Percentiles rank a stretch among this genome's conserved stretches.
phyloP scores from a whole-genome alignment of 2,888 invertebrate species.

The Dorcus hopei region DNA sequence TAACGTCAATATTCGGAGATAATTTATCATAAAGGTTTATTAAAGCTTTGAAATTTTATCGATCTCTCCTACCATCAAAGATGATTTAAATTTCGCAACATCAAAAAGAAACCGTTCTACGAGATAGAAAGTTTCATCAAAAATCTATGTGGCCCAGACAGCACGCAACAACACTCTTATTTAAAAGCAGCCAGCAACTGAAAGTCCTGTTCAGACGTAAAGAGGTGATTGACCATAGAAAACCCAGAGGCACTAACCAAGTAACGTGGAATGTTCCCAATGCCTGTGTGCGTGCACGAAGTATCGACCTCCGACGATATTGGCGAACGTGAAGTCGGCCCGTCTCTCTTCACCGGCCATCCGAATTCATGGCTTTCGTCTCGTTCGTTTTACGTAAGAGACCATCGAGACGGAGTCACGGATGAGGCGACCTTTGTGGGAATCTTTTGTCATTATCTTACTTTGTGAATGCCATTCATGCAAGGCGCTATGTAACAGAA shows the following conservation, averaged over 20 bases:
- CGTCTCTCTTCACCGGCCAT: slow-evolving; percentile 15
- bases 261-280: slow-evolving; percentile 30
- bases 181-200: slow-evolving; percentile 1
- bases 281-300: slow-evolving; percentile 21
- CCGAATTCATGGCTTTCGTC: slow-evolving; percentile 5
- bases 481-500: background rate
- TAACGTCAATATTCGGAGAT: too few species aligned
- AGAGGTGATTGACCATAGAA: slow-evolving; percentile 33
- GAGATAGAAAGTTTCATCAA: too few species aligned
- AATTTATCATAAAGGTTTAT: too few species aligned
- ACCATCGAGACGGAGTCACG: slow-evolving; percentile 11
- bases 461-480: slow-evolving; percentile 8
- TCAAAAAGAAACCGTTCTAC: too few species aligned
- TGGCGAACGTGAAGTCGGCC: slow-evolving; percentile 5
- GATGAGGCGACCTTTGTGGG: slow-evolving; percentile 23
- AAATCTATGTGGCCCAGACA: background rate
- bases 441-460: slow-evolving; percentile 24
- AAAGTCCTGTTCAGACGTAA: slow-evolving; percentile 23
- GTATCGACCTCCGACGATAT: slow-evolving; percentile 6
- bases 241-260: slow-evolving; percentile 25
- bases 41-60: too few species aligned
- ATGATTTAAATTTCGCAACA: too few species aligned
- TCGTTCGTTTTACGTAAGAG: slow-evolving; percentile 17
- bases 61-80: too few species aligned
- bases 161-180: slow-evolving; percentile 1